phyloP scores from a whole-genome alignment of 1,140 invertebrate species.

The Dryas iulia region DNA sequence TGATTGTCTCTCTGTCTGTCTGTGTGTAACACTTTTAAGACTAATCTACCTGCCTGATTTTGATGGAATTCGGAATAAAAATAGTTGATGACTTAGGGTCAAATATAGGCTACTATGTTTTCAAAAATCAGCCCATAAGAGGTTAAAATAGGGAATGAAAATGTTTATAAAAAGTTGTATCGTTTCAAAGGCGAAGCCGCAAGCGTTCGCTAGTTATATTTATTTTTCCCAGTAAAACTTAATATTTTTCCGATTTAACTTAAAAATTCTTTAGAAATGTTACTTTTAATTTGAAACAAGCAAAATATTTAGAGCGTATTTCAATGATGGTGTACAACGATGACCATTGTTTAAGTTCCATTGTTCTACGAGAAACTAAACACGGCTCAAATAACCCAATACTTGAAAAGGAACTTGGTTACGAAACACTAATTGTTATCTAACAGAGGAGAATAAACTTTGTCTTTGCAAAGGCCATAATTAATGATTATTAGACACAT shows the following conservation, averaged over 20 bases:
- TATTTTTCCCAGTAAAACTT: neutral
- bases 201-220: no score
- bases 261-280: neutral
- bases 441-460: neutral
- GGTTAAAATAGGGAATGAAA: no score
- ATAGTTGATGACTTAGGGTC: no score
- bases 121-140: no score
- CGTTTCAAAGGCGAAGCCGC: no score
- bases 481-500: neutral
- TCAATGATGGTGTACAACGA: conserved; percentile 11
- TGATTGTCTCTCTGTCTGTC: no score
- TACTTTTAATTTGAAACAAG: neutral
- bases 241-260: neutral
- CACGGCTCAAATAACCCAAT: conserved; percentile 1
- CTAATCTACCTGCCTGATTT: no score
- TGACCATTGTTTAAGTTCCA: conserved; percentile 23
- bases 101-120: no score
- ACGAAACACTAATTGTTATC: neutral
- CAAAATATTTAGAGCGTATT: conserved; percentile 5
- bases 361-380: conserved; percentile 18
- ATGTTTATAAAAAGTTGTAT: no score
- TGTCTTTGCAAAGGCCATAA: neutral
- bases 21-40: no score
- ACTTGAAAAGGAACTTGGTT: neutral
- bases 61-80: no score